These are phyloP conservation scores for Pipistrellus pygmaeus DNA, from an alignment of 2,797 vertebrate species.

Conservation along the genomic window DNA sequence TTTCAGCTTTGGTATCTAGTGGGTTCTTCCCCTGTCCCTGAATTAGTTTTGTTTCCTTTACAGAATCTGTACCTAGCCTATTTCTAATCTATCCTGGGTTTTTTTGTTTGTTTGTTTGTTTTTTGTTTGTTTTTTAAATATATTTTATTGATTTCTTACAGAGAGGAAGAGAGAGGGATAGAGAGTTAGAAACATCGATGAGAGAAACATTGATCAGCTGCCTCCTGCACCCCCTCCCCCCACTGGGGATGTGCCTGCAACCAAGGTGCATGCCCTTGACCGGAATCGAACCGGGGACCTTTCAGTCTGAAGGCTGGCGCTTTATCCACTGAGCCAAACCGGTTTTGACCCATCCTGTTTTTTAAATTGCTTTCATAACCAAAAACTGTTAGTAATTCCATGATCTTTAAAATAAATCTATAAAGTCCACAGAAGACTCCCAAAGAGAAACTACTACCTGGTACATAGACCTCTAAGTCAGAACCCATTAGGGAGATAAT, in stretches of 20 bases:
- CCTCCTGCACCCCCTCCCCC: no score
- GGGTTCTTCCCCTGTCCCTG: not conserved
- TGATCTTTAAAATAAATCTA: not conserved
- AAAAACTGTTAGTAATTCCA: not conserved
- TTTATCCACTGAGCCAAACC: no score
- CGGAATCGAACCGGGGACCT: no score
- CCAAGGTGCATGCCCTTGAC: no score
- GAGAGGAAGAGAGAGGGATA: no score
- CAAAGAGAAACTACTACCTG: not conserved
- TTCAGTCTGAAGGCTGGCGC: no score
- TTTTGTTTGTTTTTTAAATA: no score
- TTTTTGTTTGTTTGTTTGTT: no score
- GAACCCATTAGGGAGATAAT: not conserved
- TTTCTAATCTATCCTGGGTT: not conserved
- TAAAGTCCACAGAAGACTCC: not conserved
- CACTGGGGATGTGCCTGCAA: no score
- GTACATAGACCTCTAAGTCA: not conserved
- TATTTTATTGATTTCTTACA: no score
- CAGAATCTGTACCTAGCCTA: not conserved
- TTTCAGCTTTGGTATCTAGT: not conserved
- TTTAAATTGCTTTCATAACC: not conserved
- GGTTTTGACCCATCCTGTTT: not conserved
- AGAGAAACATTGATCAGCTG: no score
- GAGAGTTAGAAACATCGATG: no score
- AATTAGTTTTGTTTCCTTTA: not conserved